These are phyloP conservation scores for Linnaemya tessellans DNA, from an alignment of 2,888 invertebrate species.

Conservation along the genomic window DNA sequence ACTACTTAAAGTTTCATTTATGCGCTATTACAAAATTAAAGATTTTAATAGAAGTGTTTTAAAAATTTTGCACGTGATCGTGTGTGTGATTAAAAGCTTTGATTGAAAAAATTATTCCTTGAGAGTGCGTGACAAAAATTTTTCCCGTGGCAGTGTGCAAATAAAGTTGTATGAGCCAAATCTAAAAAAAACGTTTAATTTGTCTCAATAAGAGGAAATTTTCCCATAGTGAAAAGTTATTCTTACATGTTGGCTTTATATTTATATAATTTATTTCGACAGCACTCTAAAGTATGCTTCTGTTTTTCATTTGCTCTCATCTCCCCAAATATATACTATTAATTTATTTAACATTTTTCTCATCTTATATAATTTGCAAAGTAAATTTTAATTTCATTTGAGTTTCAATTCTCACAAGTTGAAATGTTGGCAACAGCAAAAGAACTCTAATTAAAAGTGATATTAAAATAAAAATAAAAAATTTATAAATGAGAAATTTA, in stretches of 20 bases:
- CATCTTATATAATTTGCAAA: too few species aligned
- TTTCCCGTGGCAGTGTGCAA: too few species aligned
- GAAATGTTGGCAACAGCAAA: background rate
- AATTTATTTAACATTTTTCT: background rate
- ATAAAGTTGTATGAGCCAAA: too few species aligned
- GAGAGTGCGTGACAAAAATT: too few species aligned
- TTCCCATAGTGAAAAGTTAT: background rate
- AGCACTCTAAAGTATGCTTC: background rate
- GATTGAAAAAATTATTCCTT: too few species aligned
- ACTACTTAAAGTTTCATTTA: too few species aligned
- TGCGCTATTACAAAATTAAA: too few species aligned
- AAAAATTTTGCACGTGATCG: too few species aligned
- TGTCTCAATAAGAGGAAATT: too few species aligned
- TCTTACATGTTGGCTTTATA: background rate
- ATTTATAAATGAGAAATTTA: background rate
- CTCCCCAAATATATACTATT: background rate
- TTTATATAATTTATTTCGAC: background rate
- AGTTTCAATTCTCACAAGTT: background rate
- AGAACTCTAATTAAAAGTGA: background rate
- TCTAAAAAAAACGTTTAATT: too few species aligned
- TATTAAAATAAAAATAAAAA: background rate
- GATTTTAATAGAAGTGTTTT: too few species aligned
- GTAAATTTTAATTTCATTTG: background rate
- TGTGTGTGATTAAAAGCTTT: too few species aligned
- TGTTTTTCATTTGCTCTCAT: background rate